Evolutionary conservation across 2,888 invertebrate species (phyloP).

Genomic region (Chloromyia formosa): DNA sequence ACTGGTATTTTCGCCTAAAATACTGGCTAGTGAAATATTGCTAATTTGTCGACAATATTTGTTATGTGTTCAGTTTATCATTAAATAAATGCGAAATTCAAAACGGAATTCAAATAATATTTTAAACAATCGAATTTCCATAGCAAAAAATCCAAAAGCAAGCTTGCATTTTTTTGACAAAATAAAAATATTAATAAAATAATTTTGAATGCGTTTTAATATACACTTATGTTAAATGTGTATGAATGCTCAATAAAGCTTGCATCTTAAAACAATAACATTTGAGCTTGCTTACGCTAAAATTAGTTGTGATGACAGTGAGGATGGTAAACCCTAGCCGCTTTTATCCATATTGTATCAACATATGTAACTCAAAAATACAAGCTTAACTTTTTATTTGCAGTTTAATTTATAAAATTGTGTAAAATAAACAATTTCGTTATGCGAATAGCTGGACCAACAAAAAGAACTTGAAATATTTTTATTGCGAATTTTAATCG

Average conservation of each 20-base stretch:
- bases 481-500: conserved; percentile 35
- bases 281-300: not conserved
- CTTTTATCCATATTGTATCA: conserved; percentile 10
- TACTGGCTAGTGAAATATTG: conserved; percentile 21
- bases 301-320: conserved; percentile 20
- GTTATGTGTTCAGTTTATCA: not conserved
- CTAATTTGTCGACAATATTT: not conserved
- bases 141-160: conserved; percentile 36
- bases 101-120: conserved; percentile 26
- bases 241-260: conserved; percentile 4
- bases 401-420: conserved; percentile 21
- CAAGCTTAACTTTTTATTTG: conserved; percentile 46
- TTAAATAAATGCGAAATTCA: conserved; percentile 36
- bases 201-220: not conserved
- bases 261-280: conserved; percentile 17
- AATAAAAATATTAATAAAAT: not conserved
- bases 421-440: not conserved
- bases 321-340: not conserved
- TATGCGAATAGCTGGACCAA: conserved; percentile 44
- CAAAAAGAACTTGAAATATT: conserved; percentile 48
- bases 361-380: conserved; percentile 28
- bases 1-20: not conserved
- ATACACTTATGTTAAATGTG: not conserved
- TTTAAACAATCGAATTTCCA: not conserved
- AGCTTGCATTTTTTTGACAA: conserved; percentile 34